These are phyloP conservation scores for Drosophila sulfurigaster DNA, from an alignment of 1,140 invertebrate species.

Conservation along the genomic window DNA sequence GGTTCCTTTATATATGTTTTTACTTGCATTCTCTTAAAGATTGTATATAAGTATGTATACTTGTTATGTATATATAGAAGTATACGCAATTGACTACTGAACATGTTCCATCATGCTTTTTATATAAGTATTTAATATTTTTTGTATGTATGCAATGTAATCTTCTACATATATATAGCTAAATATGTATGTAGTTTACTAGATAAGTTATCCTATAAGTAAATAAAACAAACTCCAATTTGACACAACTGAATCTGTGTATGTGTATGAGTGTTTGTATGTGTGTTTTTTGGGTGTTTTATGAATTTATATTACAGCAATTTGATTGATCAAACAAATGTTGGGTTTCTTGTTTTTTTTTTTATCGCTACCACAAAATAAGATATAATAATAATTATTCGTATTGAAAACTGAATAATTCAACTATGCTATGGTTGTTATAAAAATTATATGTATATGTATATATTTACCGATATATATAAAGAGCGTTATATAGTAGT, in stretches of 20 bases:
- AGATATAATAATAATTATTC: conserved; percentile 43
- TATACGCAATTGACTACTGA: conserved; percentile 77
- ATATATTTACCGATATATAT: conserved; percentile 58
- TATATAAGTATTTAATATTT: conserved; percentile 41
- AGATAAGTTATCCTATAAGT: conserved; percentile 56
- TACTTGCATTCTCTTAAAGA: conserved; percentile 54
- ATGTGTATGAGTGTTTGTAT: conserved; percentile 37
- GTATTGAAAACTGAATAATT: conserved; percentile 52
- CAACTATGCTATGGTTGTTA: conserved; percentile 38
- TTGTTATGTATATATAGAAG: conserved; percentile 37
- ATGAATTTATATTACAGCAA: conserved; percentile 62
- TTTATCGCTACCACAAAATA: conserved; percentile 56
- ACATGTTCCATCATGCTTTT: conserved; percentile 77
- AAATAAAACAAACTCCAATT: conserved; percentile 54
- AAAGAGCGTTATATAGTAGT: conserved; percentile 62
- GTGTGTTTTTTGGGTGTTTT: conserved; percentile 20
- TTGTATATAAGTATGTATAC: conserved; percentile 53
- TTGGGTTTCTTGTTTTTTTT: conserved; percentile 13
- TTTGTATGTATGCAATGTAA: conserved; percentile 48
- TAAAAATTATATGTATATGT: conserved; percentile 45
- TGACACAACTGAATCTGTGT: conserved; percentile 41
- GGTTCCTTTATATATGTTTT: conserved; percentile 4
- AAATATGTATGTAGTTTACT: conserved; percentile 45
- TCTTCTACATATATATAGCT: conserved; percentile 47
- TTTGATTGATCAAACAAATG: conserved; percentile 39